Base-by-base conservation (phyloP, 1,140 invertebrate genomes). In the Cotesia chilonis region DNA sequence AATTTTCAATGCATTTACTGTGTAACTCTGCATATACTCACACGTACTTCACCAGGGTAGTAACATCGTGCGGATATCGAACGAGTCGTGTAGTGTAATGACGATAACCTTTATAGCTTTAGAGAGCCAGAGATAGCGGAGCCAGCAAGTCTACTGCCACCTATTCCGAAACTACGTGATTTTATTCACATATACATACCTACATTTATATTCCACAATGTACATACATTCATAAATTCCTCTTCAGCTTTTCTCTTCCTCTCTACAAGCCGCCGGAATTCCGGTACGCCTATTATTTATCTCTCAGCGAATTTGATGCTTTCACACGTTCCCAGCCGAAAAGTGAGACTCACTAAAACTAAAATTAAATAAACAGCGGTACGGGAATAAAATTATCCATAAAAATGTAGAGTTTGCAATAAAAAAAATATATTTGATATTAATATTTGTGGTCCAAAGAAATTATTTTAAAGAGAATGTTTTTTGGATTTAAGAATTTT, bases 101-200 rank as follows among this genome's bases (percentile, higher is more conserved):
- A 68, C 52, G 66, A 68, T 68, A 68, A 68, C 66, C 66, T 68
- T 68, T 68, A 55, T 55, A 51, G 51, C 63, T 68, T 55, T 41
- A n/a, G 20, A 68, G 14, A 14, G 7, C 4, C 37, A 47, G 47
- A 68, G 66, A 68, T 55, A 68, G 66, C 28, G 35, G 37, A 63
- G 35, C 60, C 37, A 38, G 37, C 35, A 37, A 63, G 60, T 63
- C 35, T 63, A 38, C 60, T 36, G 37, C 60, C 60, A 37, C 35
- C 36, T 63, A 37, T 63, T 20, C 35, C 35, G 37, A 36, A 28
- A n/a, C 60, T 63, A 63, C 60, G 60, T 63, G 60, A 63, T 63
- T 63, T 37, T 36, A 63, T 36, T 14, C 35, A 2, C 28, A 28
- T 28, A 28, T 28, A 28, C 28, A 28, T 28, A 28, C 28, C 28